phyloP scores from a whole-genome alignment of 2,888 invertebrate genomes.

The Tortrix viridana region DNA sequence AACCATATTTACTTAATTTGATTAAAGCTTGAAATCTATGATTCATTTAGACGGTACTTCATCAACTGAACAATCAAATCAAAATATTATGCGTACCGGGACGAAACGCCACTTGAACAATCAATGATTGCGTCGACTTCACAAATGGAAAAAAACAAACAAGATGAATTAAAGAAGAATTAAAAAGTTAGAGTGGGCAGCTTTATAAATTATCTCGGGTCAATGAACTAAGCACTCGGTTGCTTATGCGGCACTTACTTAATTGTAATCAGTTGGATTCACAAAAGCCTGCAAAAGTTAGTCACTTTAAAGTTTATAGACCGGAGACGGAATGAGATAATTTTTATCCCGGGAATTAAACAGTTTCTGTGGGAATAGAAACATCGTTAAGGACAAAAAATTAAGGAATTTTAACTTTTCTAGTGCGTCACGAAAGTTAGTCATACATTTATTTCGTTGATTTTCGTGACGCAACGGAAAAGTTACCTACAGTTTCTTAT shows the following conservation, averaged over 20 bases:
- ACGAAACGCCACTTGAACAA: constrained; percentile 12
- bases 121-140: constrained; percentile 14
- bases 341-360: too few relatives aligned
- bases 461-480: too few relatives aligned
- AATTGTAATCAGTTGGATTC: constrained; percentile 38
- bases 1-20: too few relatives aligned
- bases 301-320: too few relatives aligned
- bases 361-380: too few relatives aligned
- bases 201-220: constrained; percentile 43
- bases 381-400: too few relatives aligned
- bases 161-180: constrained; percentile 2
- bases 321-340: too few relatives aligned
- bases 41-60: background rate
- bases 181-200: constrained; percentile 25
- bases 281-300: constrained; percentile 2
- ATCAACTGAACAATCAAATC: background rate
- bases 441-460: too few relatives aligned
- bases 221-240: constrained; percentile 37
- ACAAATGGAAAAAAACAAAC: constrained; percentile 9
- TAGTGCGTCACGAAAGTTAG: too few relatives aligned
- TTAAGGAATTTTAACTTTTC: too few relatives aligned
- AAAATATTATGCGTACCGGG: background rate
- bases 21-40: background rate
- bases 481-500: too few relatives aligned
- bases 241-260: constrained; percentile 31